Evolutionary conservation across 2,888 invertebrate species (phyloP), one percentile per base, ranked within the genome.

Genomic region (Archips crataeganus): DNA sequence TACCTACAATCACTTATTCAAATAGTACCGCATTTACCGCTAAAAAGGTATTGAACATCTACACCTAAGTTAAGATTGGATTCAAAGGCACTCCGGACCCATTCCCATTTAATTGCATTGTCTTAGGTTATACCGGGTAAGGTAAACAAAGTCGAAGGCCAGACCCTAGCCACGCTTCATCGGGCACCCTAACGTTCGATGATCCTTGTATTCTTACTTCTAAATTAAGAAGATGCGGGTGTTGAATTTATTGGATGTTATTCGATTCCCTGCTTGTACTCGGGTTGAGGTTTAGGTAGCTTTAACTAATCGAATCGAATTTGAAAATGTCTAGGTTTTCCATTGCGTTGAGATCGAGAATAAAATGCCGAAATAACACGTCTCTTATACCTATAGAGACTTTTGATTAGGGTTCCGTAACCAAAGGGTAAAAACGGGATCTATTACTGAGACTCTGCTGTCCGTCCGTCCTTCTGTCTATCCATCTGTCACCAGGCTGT

Each of bases 161-260:
- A 70, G 62, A 61, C 47, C 63, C 47, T 61, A 65, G 60, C 63
- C 70, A 76, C 75, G 80, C 75, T 77, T 71, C 79, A 79, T 75
- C 75, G 76, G 70, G 71, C 77, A 77, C 77, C 74, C 77, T 75
- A 59, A 11, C 62, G 70, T 69, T 57, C 67, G 62, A 74, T 74
- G 45, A 36, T 60, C 60, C 49, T 54, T 64, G 64, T 49, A 60
- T 60, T 60, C 60, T 71, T 59, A 65, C 71, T 60, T 61, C 73
- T 66, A 71, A 77, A 77, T 76, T 75, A 78, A 78, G 75, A 77
- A 70, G 65, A 49, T 47, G 32, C 36, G 49, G 49, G 39, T 42
- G 47, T 59, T 64, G 60, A 60, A 71, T 15, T 60, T 60, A 36
- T 23, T 49, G 47, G 49, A 65, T 65, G 57, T 57, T 57, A 32